These are phyloP conservation scores for Scolanthus callimorphus DNA, from an alignment of 92 coral and sea anemone species.

Conservation along the genomic window DNA sequence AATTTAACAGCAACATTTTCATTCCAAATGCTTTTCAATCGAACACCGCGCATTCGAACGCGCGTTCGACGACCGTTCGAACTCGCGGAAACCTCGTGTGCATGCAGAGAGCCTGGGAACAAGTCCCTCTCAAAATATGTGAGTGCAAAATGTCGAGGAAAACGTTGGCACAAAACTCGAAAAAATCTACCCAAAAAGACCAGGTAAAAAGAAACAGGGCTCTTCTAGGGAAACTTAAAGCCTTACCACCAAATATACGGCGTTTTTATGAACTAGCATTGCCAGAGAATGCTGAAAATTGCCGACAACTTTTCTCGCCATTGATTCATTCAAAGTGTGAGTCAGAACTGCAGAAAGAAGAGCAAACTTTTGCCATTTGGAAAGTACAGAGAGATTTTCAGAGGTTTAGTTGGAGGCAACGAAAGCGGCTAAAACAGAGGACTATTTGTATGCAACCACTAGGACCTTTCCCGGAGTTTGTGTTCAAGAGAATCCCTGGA, in stretches of 20 bases:
- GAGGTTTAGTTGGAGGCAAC: constrained; percentile 57
- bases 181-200: constrained; percentile 6
- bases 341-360: constrained; percentile 24
- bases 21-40: no score
- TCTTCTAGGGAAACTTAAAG: constrained; percentile 49
- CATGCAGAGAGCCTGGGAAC: no score
- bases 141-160: no score
- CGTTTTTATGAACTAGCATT: constrained; percentile 55
- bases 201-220: background rate
- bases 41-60: no score
- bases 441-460: constrained; percentile 72
- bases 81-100: no score
- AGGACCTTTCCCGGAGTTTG: constrained; percentile 60
- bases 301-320: constrained; percentile 22
- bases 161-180: background rate
- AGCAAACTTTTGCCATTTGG: constrained; percentile 88
- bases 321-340: constrained; percentile 12
- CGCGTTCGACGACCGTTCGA: no score
- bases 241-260: constrained; percentile 15
- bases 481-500: constrained; percentile 25
- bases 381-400: constrained; percentile 84
- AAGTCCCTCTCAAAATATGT: no score
- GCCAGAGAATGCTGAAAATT: constrained; percentile 19
- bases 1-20: no score
- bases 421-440: constrained; percentile 51